Evolutionary conservation across 2,797 vertebrate genomes (phyloP).

Genomic region (Monodelphis domestica): DNA sequence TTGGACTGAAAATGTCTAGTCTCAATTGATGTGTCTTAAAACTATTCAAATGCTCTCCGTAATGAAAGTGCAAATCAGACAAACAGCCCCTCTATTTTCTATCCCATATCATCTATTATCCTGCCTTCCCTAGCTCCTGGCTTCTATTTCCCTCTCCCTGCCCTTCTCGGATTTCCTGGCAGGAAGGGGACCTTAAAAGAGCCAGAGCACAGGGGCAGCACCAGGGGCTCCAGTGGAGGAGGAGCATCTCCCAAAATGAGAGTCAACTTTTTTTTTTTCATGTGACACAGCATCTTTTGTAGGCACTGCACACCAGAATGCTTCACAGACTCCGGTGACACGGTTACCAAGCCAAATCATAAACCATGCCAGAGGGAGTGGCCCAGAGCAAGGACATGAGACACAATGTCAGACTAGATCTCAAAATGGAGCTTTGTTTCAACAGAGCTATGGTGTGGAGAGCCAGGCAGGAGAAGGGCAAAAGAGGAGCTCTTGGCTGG

Average conservation of each 20-base stretch:
- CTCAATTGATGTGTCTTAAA: conserved; percentile 28
- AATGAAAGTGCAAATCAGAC: background rate
- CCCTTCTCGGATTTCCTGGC: background rate
- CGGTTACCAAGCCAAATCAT: conserved; percentile 13
- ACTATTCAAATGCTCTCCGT: conserved; percentile 28
- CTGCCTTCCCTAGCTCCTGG: background rate
- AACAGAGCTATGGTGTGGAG: background rate
- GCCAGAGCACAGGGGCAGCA: background rate
- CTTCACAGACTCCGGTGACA: background rate
- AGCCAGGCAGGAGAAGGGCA: background rate
- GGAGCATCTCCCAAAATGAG: background rate
- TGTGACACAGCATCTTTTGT: background rate
- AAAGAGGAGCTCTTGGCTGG: background rate
- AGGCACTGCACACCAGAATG: background rate
- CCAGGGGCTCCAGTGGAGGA: background rate
- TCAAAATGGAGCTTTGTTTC: background rate
- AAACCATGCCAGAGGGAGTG: background rate
- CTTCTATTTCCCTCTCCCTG: background rate
- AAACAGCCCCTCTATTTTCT: background rate
- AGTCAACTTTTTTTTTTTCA: background rate
- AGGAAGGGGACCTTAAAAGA: background rate
- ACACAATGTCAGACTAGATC: background rate
- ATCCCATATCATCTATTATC: background rate
- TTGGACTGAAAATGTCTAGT: conserved; percentile 20
- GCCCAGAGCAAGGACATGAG: background rate